Evolutionary conservation across 1,140 invertebrate genomes (phyloP), one percentile per base, ranked within the genome.

Genomic region (Drosophila sucinea): DNA sequence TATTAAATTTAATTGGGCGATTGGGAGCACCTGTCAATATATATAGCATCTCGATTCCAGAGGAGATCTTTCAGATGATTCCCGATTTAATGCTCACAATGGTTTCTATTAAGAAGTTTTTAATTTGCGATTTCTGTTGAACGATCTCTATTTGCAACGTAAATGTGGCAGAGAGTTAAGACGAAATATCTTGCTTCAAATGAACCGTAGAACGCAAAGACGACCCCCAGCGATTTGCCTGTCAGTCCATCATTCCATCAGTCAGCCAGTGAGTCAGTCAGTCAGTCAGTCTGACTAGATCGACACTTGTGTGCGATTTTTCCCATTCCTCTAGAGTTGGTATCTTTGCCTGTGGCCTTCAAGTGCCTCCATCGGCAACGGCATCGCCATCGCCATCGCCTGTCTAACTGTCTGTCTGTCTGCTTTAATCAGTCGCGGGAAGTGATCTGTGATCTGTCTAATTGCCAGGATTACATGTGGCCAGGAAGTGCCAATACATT

Each of bases 71-170:
- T 23, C 6, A 8, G 2, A 35, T 17, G 17, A 17, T 17, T 17
- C 17, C 17, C 17, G 17, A 17, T 17, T 17, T 17, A 17, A 17
- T 17, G 17, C 17, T 17, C 17, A 17, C 17, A 17, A 17, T 17
- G 17, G 17, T 17, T 17, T 17, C 17, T 17, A 17, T 17, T 17
- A 17, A 1, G 2, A 35, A 35, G 33, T 35, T 38, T 38, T 30
- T 4, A 4, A 30, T 30, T 30, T 30, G 30, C 60, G 61, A 77
- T 77, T 77, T 71, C 25, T 23, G 30, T 70, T 63, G 76, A 87
- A 71, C 58, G 72, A 79, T 83, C 69, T 79, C 79, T 83, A 86
- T 86, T 83, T 86, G 61, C 60, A 70, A 71, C 69, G 76, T 69
- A 77, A 86, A 86, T 86, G 82, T 69, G 44, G 75, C 82, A 82